A percentile compares a stretch with the other conserved stretches of the same genome.
These are phyloP conservation scores for Drosophila bocqueti DNA, from an alignment of 1,140 invertebrate genomes.

Conservation along the genomic window DNA sequence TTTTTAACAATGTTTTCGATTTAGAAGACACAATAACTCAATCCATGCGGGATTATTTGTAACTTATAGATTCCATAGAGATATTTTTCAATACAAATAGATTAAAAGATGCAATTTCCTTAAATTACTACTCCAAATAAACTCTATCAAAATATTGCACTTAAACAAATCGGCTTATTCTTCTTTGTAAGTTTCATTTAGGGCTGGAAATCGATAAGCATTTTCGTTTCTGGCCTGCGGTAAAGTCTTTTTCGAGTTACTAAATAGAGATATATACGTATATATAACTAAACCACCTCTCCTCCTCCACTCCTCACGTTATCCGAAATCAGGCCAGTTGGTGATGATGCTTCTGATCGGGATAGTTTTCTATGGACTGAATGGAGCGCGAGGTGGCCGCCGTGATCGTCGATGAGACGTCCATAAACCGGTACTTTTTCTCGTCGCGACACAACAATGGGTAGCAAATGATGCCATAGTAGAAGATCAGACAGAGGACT, in stretches of 20 bases:
- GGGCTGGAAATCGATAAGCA: constrained; percentile 12
- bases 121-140: too few relatives aligned
- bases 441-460: constrained; percentile 87
- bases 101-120: background rate
- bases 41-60: too few relatives aligned
- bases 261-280: constrained; percentile 20
- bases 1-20: background rate
- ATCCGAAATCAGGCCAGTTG: constrained; percentile 60
- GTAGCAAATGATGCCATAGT: constrained; percentile 88
- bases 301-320: background rate
- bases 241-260: constrained; percentile 51
- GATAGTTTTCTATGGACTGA: constrained; percentile 83
- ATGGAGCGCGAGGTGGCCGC: constrained; percentile 82
- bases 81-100: background rate
- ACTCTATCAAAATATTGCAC: constrained; percentile 2
- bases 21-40: background rate
- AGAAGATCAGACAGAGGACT: constrained; percentile 86
- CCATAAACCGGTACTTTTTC: constrained; percentile 88
- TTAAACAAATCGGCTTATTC: background rate
- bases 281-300: constrained; percentile 19
- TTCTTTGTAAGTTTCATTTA: constrained; percentile 8
- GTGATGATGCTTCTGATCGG: constrained; percentile 77
- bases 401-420: constrained; percentile 86
- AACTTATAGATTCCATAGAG: too few relatives aligned
- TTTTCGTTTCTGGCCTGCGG: constrained; percentile 22